These are phyloP conservation scores for Campylorhamphus procurvoides DNA, from an alignment of 2,113 vertebrate genomes.

Conservation along the genomic window DNA sequence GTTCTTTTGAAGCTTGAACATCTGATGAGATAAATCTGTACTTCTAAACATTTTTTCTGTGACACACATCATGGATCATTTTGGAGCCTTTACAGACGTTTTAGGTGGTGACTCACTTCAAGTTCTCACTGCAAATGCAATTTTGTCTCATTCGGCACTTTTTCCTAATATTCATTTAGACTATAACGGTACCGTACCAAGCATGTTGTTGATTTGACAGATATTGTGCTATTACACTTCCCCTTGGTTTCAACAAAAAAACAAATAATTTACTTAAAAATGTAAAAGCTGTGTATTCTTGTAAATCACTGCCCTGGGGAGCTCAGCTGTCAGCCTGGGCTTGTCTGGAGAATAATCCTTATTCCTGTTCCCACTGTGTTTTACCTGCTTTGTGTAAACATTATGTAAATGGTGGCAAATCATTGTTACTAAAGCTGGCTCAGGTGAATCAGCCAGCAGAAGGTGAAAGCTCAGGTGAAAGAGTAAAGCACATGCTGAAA, in stretches of 20 bases:
- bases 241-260: background rate
- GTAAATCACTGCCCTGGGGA: background rate
- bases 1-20: background rate
- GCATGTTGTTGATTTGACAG: background rate
- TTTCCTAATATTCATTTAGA: background rate
- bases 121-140: background rate
- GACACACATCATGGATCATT: background rate
- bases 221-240: background rate
- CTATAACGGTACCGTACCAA: background rate
- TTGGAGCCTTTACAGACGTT: background rate
- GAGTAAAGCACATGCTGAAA: background rate
- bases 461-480: background rate
- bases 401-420: background rate
- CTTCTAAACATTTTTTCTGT: background rate
- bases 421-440: background rate
- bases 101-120: background rate
- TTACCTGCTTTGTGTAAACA: background rate
- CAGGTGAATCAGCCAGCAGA: background rate
- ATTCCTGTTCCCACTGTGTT: background rate
- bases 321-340: background rate
- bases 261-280: background rate
- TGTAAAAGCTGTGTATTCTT: background rate
- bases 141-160: conserved; percentile 3
- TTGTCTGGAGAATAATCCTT: background rate
- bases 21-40: background rate